Conservation (phyloP, 2,797 vertebrate genomes). For the Micromesistius poutassou region DNA sequence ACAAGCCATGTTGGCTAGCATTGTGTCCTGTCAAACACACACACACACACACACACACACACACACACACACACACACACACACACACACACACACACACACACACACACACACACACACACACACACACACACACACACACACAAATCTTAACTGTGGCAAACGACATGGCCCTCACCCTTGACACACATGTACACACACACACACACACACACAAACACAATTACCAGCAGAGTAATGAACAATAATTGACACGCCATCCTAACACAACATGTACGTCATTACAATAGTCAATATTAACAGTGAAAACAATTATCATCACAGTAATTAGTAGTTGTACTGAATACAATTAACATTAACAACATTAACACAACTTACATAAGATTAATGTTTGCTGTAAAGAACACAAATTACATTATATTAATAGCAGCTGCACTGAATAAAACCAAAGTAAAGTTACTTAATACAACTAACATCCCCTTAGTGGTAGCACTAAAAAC, state of each 20-base stretch:
- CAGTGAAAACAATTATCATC: background rate
- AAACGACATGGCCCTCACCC: background rate
- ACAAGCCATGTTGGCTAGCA: background rate
- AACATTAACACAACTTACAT: background rate
- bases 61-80: background rate
- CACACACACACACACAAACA: background rate
- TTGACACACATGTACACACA: background rate
- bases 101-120: background rate
- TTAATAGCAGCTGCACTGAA: background rate
- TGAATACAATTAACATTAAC: background rate
- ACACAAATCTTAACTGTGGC: background rate
- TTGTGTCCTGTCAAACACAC: background rate
- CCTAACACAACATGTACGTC: background rate
- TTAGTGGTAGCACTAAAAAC: background rate
- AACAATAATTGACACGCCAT: background rate
- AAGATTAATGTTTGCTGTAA: background rate
- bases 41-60: too few species aligned
- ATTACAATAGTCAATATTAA: background rate
- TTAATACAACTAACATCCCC: background rate
- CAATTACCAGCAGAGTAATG: background rate
- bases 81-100: slow-evolving; percentile 5
- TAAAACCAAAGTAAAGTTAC: background rate
- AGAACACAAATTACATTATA: background rate
- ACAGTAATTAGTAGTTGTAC: background rate
- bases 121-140: too few species aligned